Base-by-base conservation (phyloP, 2,113 vertebrate species). In the Psittacus erithacus region DNA sequence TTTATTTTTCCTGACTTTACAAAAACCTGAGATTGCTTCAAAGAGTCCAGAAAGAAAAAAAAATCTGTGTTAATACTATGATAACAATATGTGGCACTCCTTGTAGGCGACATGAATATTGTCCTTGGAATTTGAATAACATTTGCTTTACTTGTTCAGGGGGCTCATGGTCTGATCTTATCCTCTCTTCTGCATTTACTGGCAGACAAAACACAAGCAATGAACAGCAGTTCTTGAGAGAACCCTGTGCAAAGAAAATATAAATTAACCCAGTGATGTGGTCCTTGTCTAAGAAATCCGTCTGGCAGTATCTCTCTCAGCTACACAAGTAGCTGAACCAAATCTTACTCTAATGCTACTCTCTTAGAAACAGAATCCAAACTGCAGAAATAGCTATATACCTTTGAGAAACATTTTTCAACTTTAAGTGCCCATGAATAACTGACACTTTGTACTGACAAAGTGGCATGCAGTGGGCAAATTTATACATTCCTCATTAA, bases 111-210 rank as follows among this genome's bases (percentile, higher is more conserved):
- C 18, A 25, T 65, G 44, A 90, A 52, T 85, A 38, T 33, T 85
- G 35, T 28, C 50, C 29, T 75, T 82, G 46, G 23, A 70, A 35
- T 52, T 11, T 82, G 70, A 85, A 29, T 74, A 55, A 65, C 41
- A 47, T 74, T 90, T 89, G 25, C 69, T 96, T 98, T 88, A 98
- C 97, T 96, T 98, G 92, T 93, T 98, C 97, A 79, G 96, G 80
- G 59, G 94, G 95, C 81, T 98, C 83, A 65, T 98, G 93, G 86
- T 99, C 98, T 77, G 98, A 98, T 96, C 97, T 98, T 78, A 97
- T 96, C 82, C 96, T 98, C 89, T 99, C 98, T 71, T 99, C 98
- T 84, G 97, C 50, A 65, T 98, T 98, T 76, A 98, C 94, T 52
- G 98, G 96, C 62, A 99, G 96, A 74, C 86, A 96, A 70, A 98